Evolutionary conservation across 2,888 invertebrate species (phyloP).

Genomic region (Mamestra brassicae): DNA sequence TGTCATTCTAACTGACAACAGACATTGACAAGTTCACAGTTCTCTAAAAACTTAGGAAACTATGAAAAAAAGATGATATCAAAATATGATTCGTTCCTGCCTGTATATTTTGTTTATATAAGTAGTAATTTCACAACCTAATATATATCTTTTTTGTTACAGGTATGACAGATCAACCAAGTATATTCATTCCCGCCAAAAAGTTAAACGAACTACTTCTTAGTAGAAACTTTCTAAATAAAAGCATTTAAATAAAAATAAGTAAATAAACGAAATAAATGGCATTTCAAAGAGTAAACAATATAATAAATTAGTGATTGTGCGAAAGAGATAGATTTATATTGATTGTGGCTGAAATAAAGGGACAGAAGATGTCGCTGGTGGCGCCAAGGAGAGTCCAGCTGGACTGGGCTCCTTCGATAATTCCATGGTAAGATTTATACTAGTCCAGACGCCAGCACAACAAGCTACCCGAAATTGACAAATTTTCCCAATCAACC

Average conservation of each 20-base stretch:
- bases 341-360: conserved; percentile 70
- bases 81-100: no score
- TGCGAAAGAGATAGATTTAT: conserved; percentile 35
- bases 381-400: conserved; percentile 86
- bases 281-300: conserved; percentile 40
- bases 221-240: conserved; percentile 37
- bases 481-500: no score
- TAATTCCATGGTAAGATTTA: conserved; percentile 84
- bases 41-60: no score
- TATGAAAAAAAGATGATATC: no score
- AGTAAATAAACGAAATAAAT: conserved; percentile 45
- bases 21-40: no score
- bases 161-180: conserved; percentile 58
- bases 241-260: conserved; percentile 11
- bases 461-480: no score
- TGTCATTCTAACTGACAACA: no score
- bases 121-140: background rate
- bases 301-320: conserved; percentile 33
- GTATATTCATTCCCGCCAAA: conserved; percentile 36
- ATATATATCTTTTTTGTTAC: conserved; percentile 50
- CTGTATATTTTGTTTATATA: no score
- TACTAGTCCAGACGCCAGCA: no score
- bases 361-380: conserved; percentile 82
- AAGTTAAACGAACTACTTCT: conserved; percentile 28
- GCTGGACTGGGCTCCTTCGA: conserved; percentile 84